phyloP scores from a whole-genome alignment of 1,140 invertebrate species.

The Papilio xuthus region DNA sequence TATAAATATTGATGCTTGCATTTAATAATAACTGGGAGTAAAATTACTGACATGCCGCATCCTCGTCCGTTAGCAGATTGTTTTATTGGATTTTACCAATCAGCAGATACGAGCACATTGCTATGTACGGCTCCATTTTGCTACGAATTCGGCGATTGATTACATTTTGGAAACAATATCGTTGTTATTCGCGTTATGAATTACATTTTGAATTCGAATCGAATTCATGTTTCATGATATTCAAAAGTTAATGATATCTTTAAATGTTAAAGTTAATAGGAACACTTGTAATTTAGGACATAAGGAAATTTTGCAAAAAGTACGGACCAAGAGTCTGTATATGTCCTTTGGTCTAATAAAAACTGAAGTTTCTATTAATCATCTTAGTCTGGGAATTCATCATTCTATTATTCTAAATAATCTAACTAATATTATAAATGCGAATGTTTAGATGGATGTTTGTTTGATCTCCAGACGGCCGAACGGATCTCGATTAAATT shows the following conservation, averaged over 20 bases:
- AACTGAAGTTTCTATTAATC: too few relatives aligned
- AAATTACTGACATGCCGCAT: slow-evolving; percentile 10
- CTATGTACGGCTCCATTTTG: background rate
- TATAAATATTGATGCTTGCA: background rate
- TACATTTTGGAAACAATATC: background rate
- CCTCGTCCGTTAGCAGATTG: background rate
- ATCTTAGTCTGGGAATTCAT: too few relatives aligned
- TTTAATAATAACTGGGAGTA: background rate
- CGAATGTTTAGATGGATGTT: too few relatives aligned
- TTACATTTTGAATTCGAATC: background rate
- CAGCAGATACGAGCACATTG: background rate
- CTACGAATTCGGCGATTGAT: slow-evolving; percentile 6
- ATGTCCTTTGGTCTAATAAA: too few relatives aligned
- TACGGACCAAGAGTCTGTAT: too few relatives aligned
- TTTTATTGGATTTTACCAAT: slow-evolving; percentile 37
- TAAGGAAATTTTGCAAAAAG: too few relatives aligned
- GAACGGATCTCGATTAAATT: too few relatives aligned
- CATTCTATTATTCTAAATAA: too few relatives aligned
- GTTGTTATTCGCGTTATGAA: background rate
- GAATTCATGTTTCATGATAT: background rate
- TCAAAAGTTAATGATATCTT: background rate
- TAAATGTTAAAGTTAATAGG: background rate
- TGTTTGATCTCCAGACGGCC: too few relatives aligned
- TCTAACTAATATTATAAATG: too few relatives aligned
- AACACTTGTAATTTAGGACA: too few relatives aligned